A percentile compares a stretch with the other conserved stretches of the same genome.
Conservation (phyloP, 2,113 vertebrate species). For the Platycercus adscitus region DNA sequence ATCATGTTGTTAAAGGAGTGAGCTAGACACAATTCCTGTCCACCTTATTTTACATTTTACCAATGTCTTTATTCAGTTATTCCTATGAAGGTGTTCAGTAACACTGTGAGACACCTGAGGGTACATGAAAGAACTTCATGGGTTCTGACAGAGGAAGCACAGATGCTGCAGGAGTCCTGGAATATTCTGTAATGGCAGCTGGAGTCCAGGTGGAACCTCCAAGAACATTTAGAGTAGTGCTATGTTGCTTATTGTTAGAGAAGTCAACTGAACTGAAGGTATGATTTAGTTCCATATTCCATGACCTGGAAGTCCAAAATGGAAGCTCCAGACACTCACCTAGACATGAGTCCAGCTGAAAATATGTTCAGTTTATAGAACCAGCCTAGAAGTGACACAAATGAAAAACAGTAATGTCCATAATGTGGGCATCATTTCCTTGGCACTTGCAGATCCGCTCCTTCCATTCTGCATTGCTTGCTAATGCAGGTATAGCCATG, state of each 20-base stretch:
- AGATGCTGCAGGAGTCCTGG: background rate
- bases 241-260: background rate
- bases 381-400: background rate
- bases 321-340: background rate
- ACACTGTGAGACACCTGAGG: background rate
- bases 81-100: background rate
- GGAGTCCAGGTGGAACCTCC: rapidly evolving
- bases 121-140: background rate
- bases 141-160: background rate
- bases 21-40: background rate
- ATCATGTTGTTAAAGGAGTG: background rate
- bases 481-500: background rate
- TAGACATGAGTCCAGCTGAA: background rate
- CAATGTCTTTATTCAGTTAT: background rate
- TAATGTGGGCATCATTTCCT: background rate
- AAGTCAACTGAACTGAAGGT: background rate
- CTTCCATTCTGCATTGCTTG: background rate
- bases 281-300: background rate
- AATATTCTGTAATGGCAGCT: background rate
- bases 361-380: background rate
- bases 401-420: background rate
- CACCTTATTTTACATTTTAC: background rate
- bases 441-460: background rate
- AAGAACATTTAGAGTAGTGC: background rate
- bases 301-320: background rate